phyloP scores from a whole-genome alignment of 2,113 vertebrate genomes.

The Holacanthus passer region DNA sequence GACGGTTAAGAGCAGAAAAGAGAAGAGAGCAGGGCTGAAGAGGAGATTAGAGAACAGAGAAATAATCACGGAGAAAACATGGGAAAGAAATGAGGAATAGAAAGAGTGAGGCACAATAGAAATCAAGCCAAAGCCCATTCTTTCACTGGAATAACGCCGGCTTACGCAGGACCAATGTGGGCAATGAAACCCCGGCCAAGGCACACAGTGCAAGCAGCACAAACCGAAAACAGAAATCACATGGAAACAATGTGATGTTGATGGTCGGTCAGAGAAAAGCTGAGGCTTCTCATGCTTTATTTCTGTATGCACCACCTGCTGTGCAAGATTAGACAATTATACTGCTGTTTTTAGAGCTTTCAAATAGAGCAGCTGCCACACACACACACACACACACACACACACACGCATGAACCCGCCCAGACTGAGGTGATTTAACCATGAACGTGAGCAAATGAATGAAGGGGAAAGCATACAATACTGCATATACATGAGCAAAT shows the following conservation, averaged over 20 bases:
- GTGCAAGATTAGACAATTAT: slow-evolving; percentile 63
- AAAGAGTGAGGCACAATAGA: not conserved
- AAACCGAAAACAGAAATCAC: slow-evolving; percentile 6
- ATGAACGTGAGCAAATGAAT: not conserved
- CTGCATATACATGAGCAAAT: not conserved
- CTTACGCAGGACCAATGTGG: not conserved
- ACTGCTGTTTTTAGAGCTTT: slow-evolving; percentile 53
- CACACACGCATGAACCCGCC: not conserved
- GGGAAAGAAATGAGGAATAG: not conserved
- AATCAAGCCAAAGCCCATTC: not conserved
- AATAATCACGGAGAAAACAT: not conserved
- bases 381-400: slow-evolving; percentile 24
- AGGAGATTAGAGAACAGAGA: not conserved
- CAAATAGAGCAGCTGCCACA: slow-evolving; percentile 50
- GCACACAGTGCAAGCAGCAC: not conserved
- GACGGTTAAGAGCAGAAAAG: not conserved
- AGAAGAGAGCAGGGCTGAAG: not conserved
- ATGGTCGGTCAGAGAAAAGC: slow-evolving; percentile 3
- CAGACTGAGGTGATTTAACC: not conserved
- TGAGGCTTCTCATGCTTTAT: slow-evolving; percentile 34
- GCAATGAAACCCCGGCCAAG: not conserved
- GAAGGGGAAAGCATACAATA: not conserved
- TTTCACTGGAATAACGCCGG: slow-evolving; percentile 4
- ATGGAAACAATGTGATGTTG: slow-evolving; percentile 54
- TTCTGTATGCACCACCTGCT: slow-evolving; percentile 68